Evolutionary conservation across 2,888 invertebrate genomes (phyloP), one percentile per base, ranked within the genome.

Genomic region (Ectemnius continuus): DNA sequence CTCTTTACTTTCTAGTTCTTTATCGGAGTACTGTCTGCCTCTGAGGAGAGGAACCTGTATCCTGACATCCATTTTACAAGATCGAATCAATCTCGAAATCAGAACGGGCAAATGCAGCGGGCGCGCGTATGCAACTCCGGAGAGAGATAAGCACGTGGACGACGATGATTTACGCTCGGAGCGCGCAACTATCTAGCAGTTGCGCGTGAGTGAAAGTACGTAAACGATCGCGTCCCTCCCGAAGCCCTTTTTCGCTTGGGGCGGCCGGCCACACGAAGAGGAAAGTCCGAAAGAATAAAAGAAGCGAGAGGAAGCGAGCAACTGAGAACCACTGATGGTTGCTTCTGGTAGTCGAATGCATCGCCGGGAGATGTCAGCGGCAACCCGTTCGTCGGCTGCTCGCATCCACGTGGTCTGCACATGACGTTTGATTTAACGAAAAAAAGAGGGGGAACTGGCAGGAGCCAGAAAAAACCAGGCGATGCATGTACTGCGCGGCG

Each of bases 151-250:
- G 52, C 72, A 75, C 70, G 69, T 64, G 71, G 65, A 26, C 66
- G 46, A 69, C 58, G 59, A 77, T 74, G 70, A 79, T 77, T 77
- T 74, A 77, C 67, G 71, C 74, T 52, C 63, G 61, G 23, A 23
- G 62, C 65, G 65, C 59, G 68, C 60, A 46, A 4, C 63, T 63
- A 71, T 72, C 57, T 60, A 63, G 62, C 61, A 36, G 1, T 52
- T 73, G 73, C 67, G 75, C 73, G 68, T 73, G 75, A 84, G 87
- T 86, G 87, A 88, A 88, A 88, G 87, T 86, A 84, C 81, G 82
- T 75, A 81, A 85, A 84, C 85, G 81, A 86, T 85, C 84, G 72
- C 65, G 77, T 77, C 84, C 81, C 79, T 78, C 73, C 80, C 52
- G 2, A 5, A 69, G 28, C 70, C 58, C 75, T 64, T 66, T 16